Evolutionary conservation across 1,140 invertebrate genomes (phyloP).

Genomic region (Papilio aristodemus): DNA sequence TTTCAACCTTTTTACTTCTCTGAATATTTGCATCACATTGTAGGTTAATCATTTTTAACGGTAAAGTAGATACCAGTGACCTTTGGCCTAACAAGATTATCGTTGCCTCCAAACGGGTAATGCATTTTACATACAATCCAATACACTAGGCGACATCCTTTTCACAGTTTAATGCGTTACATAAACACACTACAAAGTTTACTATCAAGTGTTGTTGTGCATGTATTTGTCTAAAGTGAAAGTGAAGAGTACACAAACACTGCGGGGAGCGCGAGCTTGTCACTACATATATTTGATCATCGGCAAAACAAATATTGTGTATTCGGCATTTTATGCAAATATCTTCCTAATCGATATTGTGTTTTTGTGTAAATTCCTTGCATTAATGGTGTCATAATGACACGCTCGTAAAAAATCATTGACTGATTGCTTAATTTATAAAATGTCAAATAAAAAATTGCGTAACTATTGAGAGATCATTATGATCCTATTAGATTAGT

Average conservation of each 20-base stretch:
- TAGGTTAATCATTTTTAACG: not conserved
- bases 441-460: no score
- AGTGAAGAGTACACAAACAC: not conserved
- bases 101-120: not conserved
- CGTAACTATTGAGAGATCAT: no score
- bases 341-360: no score
- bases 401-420: no score
- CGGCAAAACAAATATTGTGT: not conserved
- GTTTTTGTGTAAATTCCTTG: no score
- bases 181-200: conserved; percentile 25
- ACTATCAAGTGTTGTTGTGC: not conserved
- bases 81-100: conserved; percentile 11
- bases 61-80: not conserved
- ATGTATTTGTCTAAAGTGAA: conserved; percentile 24
- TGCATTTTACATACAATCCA: not conserved
- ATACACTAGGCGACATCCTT: not conserved
- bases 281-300: not conserved
- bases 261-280: not conserved
- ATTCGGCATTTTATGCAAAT: not conserved
- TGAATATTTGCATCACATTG: not conserved
- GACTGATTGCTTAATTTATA: no score
- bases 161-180: conserved; percentile 16
- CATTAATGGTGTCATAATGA: no score
- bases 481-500: no score
- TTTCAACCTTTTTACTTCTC: not conserved